A percentile compares a stretch with the other conserved stretches of the same genome.
phyloP scores from a whole-genome alignment of 2,888 invertebrate genomes.

The Leptinotarsa rubiginosa region DNA sequence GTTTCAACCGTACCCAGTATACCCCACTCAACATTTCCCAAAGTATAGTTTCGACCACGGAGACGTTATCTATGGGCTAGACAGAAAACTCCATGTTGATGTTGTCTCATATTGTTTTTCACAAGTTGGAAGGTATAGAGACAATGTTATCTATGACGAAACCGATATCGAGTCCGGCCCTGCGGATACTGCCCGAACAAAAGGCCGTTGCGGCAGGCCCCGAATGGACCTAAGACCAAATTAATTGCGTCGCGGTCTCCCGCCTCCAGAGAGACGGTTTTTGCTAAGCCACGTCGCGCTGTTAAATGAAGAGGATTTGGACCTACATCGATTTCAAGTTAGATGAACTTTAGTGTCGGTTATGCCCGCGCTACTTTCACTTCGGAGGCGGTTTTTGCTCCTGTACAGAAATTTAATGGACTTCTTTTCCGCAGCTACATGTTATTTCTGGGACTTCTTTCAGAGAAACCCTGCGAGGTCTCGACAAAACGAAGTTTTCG shows the following conservation, averaged over 20 bases:
- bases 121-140: too few relatives aligned
- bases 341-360: constrained; percentile 41
- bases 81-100: too few relatives aligned
- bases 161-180: constrained; percentile 18
- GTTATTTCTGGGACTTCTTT: constrained; percentile 11
- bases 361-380: constrained; percentile 33
- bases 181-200: constrained; percentile 21
- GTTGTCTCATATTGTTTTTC: too few relatives aligned
- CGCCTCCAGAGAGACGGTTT: constrained; percentile 53
- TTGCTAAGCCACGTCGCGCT: constrained; percentile 38
- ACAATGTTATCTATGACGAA: background rate
- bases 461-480: background rate
- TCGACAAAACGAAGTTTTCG: background rate
- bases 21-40: too few relatives aligned
- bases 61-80: too few relatives aligned
- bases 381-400: constrained; percentile 27
- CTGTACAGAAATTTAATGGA: constrained; percentile 27
- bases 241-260: constrained; percentile 59
- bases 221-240: constrained; percentile 61
- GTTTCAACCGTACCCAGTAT: too few relatives aligned
- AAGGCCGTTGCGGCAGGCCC: constrained; percentile 51
- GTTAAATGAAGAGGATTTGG: constrained; percentile 44
- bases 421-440: constrained; percentile 27
- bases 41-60: too few relatives aligned
- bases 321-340: constrained; percentile 38